Base-by-base conservation (phyloP, 2,888 invertebrate genomes). In the Microctonus hyperodae region DNA sequence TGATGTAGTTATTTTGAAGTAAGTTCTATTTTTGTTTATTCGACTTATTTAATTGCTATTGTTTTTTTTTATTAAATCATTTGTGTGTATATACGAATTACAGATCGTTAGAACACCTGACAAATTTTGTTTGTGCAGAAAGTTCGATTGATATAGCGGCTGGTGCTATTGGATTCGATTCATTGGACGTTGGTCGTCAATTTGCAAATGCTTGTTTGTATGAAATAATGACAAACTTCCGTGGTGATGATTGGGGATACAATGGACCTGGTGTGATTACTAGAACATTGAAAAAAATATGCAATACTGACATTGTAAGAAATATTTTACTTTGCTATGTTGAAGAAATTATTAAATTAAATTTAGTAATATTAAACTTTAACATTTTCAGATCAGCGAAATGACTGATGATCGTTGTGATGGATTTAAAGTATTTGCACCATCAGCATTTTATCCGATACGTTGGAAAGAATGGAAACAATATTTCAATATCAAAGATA, bases 371-470 rank as follows among this genome's bases (percentile, higher is more conserved):
- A n/a, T n/a, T n/a, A n/a, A n/a, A n/a, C n/a, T n/a, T n/a, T n/a
- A 28, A 28, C 6, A 0, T 20, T 33, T 35, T 33, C 69, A 85
- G 75, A 85, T 87, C 1, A 78, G 81, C 28, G 76, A 87, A 9
- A 88, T 90, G 87, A 82, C 85, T 10, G 76, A 85, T 9, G 77
- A 85, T 20, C 84, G 85, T 40, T 91, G 91, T 72, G 76, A 82
- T 25, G 89, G 90, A 2, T 90, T 92, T 74, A 86, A 84, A 67
- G 89, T 92, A 0, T 89, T 87, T 72, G 87, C 89, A 0, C 87
- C 88, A 0, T 85, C 87, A 13, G 84, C 86, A 11, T 92, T 92
- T 78, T 92, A 91, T 79, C 90, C 91, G 0, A 84, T 92, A 25
- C 85, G 85, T 37, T 91, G 89, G 86, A 78, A 79, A 61, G 79